phyloP scores from a whole-genome alignment of 1,140 invertebrate species.

The Babylonia areolata region DNA sequence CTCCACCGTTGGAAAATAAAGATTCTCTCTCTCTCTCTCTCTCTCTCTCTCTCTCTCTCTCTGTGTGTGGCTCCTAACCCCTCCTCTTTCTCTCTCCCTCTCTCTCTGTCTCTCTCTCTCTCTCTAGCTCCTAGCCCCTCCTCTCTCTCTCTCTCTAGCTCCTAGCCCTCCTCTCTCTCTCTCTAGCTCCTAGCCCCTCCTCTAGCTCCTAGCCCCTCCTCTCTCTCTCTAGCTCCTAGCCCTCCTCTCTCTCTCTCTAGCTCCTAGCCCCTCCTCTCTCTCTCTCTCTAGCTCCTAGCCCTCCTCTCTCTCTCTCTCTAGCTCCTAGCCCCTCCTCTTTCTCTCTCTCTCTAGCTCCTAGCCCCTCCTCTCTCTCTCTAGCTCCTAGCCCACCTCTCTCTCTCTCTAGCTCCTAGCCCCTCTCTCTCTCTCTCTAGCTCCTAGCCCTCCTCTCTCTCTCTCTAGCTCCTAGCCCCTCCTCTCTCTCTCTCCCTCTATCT shows the following conservation, averaged over 20 bases:
- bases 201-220: not conserved
- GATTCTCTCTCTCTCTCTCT: not conserved
- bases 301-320: not conserved
- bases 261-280: not conserved
- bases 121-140: not conserved
- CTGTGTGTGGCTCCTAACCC: not conserved
- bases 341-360: not conserved
- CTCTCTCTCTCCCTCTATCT: not conserved
- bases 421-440: not conserved
- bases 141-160: not conserved
- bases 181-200: not conserved
- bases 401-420: not conserved
- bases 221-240: not conserved
- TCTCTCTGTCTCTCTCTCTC: constrained; percentile 1
- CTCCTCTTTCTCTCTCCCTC: not conserved
- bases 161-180: not conserved
- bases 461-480: too few relatives aligned
- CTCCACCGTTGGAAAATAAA: too few relatives aligned
- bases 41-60: not conserved
- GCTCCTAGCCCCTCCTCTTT: not conserved
- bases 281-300: not conserved
- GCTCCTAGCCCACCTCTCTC: not conserved
- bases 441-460: not conserved
- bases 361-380: not conserved
- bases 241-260: not conserved